These are phyloP conservation scores for Scaptomyza hsui DNA, from an alignment of 1,140 invertebrate genomes.

Conservation along the genomic window DNA sequence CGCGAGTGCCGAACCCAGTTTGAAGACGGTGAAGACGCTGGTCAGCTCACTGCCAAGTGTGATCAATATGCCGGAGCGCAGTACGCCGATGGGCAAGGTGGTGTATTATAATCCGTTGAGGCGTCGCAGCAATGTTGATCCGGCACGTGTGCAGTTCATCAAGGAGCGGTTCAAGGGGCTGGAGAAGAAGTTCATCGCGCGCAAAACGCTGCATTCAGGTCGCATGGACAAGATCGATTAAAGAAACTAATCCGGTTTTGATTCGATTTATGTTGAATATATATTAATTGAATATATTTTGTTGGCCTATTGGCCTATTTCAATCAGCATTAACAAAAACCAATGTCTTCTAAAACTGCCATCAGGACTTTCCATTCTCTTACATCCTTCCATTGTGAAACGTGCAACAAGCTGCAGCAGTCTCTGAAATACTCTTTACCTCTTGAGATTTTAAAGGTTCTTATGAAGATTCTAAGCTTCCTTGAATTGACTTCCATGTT, in stretches of 20 bases:
- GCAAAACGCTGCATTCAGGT: constrained; percentile 45
- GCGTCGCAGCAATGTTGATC: constrained; percentile 47
- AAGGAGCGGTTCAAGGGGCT: constrained; percentile 47
- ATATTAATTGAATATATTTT: constrained; percentile 9
- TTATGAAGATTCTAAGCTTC: too few relatives aligned
- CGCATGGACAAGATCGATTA: constrained; percentile 52
- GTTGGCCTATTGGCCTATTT: constrained; percentile 9
- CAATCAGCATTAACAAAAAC: neutral
- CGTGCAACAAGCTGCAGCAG: constrained; percentile 23
- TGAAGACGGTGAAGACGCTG: too few relatives aligned
- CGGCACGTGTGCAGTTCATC: constrained; percentile 51
- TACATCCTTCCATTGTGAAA: too few relatives aligned
- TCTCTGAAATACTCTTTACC: too few relatives aligned
- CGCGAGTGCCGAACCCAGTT: neutral
- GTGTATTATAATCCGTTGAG: constrained; percentile 45
- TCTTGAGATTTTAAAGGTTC: too few relatives aligned
- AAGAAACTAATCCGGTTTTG: neutral
- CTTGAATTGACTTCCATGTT: too few relatives aligned
- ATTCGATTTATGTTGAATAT: constrained; percentile 1
- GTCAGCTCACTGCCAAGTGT: too few relatives aligned
- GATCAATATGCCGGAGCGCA: constrained; percentile 24
- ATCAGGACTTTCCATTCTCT: too few relatives aligned
- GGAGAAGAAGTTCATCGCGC: constrained; percentile 37
- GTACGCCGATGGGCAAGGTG: constrained; percentile 28
- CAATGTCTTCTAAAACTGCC: too few relatives aligned